Base-by-base conservation (phyloP, 2,888 invertebrate species). In the Gisinianus flammeolus region DNA sequence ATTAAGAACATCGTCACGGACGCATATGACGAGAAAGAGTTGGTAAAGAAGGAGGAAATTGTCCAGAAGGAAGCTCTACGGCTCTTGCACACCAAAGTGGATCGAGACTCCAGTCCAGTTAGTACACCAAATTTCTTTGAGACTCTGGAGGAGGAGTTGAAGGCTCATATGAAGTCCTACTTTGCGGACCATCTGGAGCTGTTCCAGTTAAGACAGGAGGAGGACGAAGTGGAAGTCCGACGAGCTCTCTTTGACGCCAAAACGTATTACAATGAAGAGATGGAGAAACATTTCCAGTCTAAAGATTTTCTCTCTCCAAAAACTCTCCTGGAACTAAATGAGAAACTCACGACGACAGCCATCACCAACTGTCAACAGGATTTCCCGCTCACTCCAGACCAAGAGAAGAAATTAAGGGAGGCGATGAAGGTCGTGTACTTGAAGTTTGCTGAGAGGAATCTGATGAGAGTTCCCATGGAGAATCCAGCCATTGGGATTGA, bases 401-500 rank as follows among this genome's bases (percentile, higher is more conserved):
- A 77, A 24, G 54, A 77, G 31, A 54, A 8, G 4, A 71, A 77
- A 44, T 44, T 77, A 22, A 6, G 30, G 12, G 54, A 77, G 19
- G 71, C 71, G 5, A 66, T 77, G 30, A 19, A 52, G 1, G 28
- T 22, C 54, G 19, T 77, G 6, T 77, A 58, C 52, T 44, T n/a
- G 0, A 72, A 66, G 33, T 71, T 70, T 26, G 10, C 2, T 0
- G 54, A 71, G 8, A 62, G 72, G 10, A 77, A 77, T n/a, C 12
- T 26, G 1, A 31, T 54, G 22, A 31, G 64, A 12, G 24, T 52
- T 16, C 71, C 77, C 5, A 4, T 24, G 3, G 74, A 74, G 0
- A 22, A 16, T 2, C 77, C 76, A n/a, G 74, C 81, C 1, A 79
- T 82, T 30, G 82, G 82, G 30, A 82, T 82, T 31, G 80, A 82